Conservation (phyloP, 2,113 vertebrate genomes). For the Hippocampus mohnikei region DNA sequence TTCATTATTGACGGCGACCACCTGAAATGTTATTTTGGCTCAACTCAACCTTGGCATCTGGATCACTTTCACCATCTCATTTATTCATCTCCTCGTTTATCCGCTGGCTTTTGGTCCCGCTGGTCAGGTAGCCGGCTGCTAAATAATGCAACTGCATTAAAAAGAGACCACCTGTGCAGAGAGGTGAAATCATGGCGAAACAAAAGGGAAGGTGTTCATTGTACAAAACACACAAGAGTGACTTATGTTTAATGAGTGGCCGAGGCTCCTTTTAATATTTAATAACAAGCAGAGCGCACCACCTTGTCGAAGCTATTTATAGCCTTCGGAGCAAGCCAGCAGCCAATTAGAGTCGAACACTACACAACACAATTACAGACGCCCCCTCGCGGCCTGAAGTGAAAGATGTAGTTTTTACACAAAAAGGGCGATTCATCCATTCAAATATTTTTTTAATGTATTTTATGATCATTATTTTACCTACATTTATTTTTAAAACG, state of each 20-base stretch:
- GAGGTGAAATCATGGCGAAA: neutral
- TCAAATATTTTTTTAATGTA: neutral
- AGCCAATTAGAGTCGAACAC: conserved; percentile 40
- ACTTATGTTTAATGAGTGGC: neutral
- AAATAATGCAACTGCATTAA: neutral
- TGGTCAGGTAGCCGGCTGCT: neutral
- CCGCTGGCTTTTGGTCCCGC: neutral
- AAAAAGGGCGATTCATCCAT: neutral
- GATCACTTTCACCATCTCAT: neutral
- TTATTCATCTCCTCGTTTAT: neutral
- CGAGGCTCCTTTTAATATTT: neutral
- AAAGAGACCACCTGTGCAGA: neutral
- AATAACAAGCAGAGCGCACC: neutral
- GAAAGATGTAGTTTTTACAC: neutral
- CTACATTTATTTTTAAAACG: too few species aligned
- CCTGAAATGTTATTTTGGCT: neutral
- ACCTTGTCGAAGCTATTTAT: conserved; percentile 45
- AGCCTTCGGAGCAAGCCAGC: conserved; percentile 37
- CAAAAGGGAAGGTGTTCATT: neutral
- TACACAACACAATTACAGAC: too few species aligned
- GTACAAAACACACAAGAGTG: neutral
- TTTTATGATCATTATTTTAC: too few species aligned
- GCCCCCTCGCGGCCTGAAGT: neutral
- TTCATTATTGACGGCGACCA: neutral
- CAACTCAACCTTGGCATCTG: neutral